Conservation (phyloP, 2,797 vertebrate species). For the Acrocephalus scirpaceus region DNA sequence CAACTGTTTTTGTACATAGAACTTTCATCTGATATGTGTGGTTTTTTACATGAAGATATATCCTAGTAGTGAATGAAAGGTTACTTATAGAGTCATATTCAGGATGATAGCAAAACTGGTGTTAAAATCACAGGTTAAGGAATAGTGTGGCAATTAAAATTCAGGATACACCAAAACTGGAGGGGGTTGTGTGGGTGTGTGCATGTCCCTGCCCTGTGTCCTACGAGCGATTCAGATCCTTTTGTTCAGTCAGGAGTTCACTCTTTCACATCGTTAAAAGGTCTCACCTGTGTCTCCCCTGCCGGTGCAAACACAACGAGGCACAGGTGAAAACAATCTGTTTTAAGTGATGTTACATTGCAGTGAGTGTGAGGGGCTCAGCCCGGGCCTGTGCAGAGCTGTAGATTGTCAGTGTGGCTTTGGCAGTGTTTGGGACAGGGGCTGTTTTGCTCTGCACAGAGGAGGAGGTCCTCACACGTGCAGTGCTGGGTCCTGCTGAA, state of each 20-base stretch:
- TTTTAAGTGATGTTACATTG: neutral
- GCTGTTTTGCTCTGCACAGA: fast-evolving
- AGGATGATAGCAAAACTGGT: neutral
- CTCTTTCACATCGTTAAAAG: fast-evolving
- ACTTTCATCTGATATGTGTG: neutral
- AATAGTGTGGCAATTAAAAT: neutral
- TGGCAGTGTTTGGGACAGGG: fast-evolving
- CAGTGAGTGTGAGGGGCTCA: fast-evolving
- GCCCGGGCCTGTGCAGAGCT: neutral
- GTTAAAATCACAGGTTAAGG: neutral
- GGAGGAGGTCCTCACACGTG: no score
- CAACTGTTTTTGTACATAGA: neutral
- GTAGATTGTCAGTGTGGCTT: fast-evolving
- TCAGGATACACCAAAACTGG: neutral
- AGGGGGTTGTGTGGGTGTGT: neutral
- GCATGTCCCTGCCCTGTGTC: neutral
- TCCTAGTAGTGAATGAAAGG: neutral
- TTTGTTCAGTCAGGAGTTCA: neutral
- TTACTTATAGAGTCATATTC: neutral
- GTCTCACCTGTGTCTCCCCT: neutral
- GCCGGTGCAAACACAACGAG: neutral
- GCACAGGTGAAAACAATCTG: neutral
- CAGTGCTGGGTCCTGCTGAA: fast-evolving
- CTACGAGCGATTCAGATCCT: no score
- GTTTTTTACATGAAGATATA: neutral